These are phyloP conservation scores for Nixonia krombeini DNA, from an alignment of 1,140 invertebrate genomes.

Conservation along the genomic window DNA sequence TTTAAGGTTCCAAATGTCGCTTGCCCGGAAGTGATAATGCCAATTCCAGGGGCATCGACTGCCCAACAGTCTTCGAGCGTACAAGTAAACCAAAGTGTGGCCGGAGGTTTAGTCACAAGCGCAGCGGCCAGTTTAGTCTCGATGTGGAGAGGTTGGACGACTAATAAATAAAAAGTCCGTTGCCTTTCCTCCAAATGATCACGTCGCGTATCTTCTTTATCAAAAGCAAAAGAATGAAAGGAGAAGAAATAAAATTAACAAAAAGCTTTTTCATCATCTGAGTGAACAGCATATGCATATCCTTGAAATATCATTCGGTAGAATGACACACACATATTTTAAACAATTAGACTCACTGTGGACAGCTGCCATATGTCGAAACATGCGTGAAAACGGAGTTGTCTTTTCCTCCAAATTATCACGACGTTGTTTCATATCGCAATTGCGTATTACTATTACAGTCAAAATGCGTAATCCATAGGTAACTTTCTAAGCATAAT, in stretches of 20 bases:
- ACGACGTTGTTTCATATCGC: background rate
- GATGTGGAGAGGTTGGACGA: slow-evolving; percentile 79
- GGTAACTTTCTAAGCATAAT: too few relatives aligned
- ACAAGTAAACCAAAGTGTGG: slow-evolving; percentile 72
- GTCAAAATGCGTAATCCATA: too few relatives aligned
- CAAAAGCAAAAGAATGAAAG: too few relatives aligned
- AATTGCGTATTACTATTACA: background rate
- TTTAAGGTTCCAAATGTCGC: slow-evolving; percentile 73
- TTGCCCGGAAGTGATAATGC: slow-evolving; percentile 71
- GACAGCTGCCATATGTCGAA: slow-evolving; percentile 12
- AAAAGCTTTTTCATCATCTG: background rate
- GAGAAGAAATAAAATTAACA: background rate
- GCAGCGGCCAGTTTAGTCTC: slow-evolving; percentile 79
- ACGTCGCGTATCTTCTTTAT: slow-evolving; percentile 11
- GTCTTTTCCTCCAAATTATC: slow-evolving; percentile 3
- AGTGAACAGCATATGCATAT: slow-evolving; percentile 12
- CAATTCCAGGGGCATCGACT: slow-evolving; percentile 63
- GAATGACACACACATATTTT: slow-evolving; percentile 4
- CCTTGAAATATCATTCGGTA: slow-evolving; percentile 13
- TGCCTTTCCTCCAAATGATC: slow-evolving; percentile 12
- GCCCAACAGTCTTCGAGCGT: slow-evolving; percentile 74
- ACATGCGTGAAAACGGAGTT: slow-evolving; percentile 7
- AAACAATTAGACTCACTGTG: slow-evolving; percentile 6
- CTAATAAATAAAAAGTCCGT: slow-evolving; percentile 61
- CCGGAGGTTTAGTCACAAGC: slow-evolving; percentile 78